phyloP scores from a whole-genome alignment of 2,113 vertebrate genomes.

The Pteruthius melanotis region DNA sequence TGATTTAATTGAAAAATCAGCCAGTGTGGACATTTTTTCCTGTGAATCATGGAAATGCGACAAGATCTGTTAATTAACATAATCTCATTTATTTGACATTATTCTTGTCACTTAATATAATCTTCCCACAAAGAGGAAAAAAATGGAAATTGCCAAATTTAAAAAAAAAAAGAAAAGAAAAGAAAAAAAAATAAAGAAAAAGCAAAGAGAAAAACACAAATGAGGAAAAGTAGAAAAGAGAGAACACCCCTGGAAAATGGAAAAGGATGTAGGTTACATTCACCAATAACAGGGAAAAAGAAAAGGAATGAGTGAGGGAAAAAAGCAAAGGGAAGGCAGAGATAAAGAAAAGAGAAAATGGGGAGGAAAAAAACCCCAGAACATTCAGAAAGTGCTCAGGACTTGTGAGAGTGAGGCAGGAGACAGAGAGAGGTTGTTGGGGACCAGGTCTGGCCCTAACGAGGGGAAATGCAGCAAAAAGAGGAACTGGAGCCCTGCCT shows the following conservation, averaged over 20 bases:
- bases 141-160: neutral
- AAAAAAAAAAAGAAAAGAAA: no score
- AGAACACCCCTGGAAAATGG: neutral
- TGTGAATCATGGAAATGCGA: constrained; percentile 36
- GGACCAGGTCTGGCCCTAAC: accelerated
- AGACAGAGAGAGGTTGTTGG: neutral
- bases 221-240: neutral
- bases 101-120: constrained; percentile 51
- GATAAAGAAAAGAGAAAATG: neutral
- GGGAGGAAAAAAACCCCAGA: accelerated
- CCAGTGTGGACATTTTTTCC: constrained; percentile 36
- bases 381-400: neutral
- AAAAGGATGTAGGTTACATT: neutral
- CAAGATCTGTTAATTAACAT: constrained; percentile 64
- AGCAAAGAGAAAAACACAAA: neutral
- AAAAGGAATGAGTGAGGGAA: neutral
- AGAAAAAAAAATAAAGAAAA: neutral
- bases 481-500: neutral
- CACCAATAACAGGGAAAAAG: neutral
- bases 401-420: neutral
- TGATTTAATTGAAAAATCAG: constrained; percentile 67
- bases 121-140: neutral
- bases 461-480: neutral
- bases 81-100: constrained; percentile 58
- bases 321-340: neutral